phyloP scores from a whole-genome alignment of 35 echinoderm and acorn worm species.

The Acanthaster planci region DNA sequence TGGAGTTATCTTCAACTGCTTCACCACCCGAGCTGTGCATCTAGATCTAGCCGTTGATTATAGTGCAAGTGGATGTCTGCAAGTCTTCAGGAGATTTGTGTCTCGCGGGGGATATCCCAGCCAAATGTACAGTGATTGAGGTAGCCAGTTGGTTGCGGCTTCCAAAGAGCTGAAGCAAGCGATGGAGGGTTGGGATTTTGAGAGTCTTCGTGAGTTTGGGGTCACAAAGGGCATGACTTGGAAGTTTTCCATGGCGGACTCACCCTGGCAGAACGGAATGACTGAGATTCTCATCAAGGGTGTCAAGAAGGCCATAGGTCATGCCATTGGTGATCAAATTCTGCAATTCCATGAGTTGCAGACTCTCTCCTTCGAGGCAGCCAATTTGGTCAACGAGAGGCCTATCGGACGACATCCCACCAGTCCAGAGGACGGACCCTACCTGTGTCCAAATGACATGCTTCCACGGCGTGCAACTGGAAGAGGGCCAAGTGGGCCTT shows the following conservation, averaged over 20 bases:
- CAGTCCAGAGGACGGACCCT: constrained; percentile 38
- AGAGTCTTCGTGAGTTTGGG: constrained; percentile 7
- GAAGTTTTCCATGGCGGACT: constrained; percentile 51
- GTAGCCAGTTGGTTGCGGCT: constrained; percentile 45
- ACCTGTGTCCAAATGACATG: constrained; percentile 49
- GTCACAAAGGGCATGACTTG: constrained; percentile 30
- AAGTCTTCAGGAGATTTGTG: constrained; percentile 41
- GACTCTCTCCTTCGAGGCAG: constrained; percentile 41
- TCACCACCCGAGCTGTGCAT: constrained; percentile 51
- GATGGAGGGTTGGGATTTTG: background rate
- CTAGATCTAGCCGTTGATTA: constrained; percentile 38
- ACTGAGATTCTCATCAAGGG: constrained; percentile 51
- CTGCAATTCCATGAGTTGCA: constrained; percentile 35
- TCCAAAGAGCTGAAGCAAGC: constrained; percentile 13
- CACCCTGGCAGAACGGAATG: constrained; percentile 59
- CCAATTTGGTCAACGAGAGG: constrained; percentile 40
- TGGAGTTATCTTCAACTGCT: constrained; percentile 47
- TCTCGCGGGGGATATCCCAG: constrained; percentile 47
- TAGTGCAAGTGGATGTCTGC: constrained; percentile 35
- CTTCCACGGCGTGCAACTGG: constrained; percentile 47
- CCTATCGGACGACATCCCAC: constrained; percentile 57
- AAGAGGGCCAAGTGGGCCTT: constrained; percentile 37
- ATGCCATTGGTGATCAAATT: constrained; percentile 44
- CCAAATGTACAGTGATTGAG: constrained; percentile 52
- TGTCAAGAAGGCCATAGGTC: constrained; percentile 28